Evolutionary conservation across 1,140 invertebrate species (phyloP).

Genomic region (Sitodiplosis mosellana): DNA sequence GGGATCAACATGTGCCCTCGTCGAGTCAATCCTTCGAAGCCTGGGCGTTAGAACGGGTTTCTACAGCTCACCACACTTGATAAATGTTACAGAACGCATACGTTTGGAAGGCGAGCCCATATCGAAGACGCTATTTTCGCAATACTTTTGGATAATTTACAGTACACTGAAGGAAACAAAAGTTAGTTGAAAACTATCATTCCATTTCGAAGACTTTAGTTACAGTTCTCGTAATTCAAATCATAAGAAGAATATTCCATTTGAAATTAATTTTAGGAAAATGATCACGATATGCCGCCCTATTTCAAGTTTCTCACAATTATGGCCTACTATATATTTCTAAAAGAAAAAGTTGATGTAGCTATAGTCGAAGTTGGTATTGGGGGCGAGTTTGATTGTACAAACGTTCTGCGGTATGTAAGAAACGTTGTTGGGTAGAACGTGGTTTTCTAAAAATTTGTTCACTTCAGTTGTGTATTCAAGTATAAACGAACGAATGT

Average conservation of each 20-base stretch:
- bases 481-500: no score
- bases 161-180: conserved; percentile 32
- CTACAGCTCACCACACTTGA: conserved; percentile 88
- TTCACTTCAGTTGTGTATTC: conserved; percentile 1
- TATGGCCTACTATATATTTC: conserved; percentile 77
- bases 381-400: conserved; percentile 85
- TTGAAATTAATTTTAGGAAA: no score
- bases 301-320: conserved; percentile 93
- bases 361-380: conserved; percentile 94
- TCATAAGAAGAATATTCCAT: no score
- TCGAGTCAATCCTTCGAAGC: conserved; percentile 70
- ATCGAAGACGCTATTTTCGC: conserved; percentile 48
- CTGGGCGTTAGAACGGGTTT: conserved; percentile 86
- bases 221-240: no score
- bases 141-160: conserved; percentile 74
- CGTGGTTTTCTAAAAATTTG: background rate
- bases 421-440: background rate
- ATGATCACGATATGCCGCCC: conserved; percentile 60
- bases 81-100: conserved; percentile 84
- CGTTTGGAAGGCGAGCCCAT: conserved; percentile 70
- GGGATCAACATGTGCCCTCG: conserved; percentile 85
- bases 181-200: conserved; percentile 11
- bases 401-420: conserved; percentile 68
- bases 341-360: conserved; percentile 76
- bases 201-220: no score